These are phyloP conservation scores for Drosophila neocordata DNA, from an alignment of 1,140 invertebrate genomes.

Conservation along the genomic window DNA sequence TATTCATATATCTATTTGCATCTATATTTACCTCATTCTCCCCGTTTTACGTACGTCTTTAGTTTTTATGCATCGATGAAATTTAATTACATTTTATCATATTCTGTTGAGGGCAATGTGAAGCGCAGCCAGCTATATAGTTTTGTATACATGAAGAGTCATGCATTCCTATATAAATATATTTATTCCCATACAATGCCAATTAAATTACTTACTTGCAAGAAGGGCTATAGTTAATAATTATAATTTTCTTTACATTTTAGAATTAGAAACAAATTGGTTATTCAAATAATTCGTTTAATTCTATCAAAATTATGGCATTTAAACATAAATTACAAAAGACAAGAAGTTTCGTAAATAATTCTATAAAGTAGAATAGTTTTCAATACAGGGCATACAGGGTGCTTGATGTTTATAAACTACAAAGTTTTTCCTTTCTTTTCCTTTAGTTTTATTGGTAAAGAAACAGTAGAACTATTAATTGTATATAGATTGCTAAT, in stretches of 20 bases:
- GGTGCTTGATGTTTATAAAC: too few species aligned
- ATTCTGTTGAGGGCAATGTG: constrained; percentile 62
- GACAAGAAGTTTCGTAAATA: too few species aligned
- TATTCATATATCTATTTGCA: constrained; percentile 13
- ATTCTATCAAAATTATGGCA: too few species aligned
- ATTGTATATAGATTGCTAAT: too few species aligned
- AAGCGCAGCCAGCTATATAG: constrained; percentile 49
- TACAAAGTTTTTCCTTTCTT: too few species aligned
- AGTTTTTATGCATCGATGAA: constrained; percentile 74
- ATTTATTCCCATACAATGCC: constrained; percentile 1
- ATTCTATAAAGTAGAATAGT: too few species aligned
- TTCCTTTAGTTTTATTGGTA: too few species aligned
- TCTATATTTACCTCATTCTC: constrained; percentile 47
- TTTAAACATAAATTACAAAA: too few species aligned
- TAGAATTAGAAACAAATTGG: too few species aligned
- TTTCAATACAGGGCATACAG: too few species aligned
- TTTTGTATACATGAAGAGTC: constrained; percentile 28
- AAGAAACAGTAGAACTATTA: too few species aligned
- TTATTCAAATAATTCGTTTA: too few species aligned
- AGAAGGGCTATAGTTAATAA: background rate
- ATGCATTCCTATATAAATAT: constrained; percentile 11
- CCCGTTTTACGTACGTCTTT: constrained; percentile 31
- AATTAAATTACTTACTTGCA: background rate
- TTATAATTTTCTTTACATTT: background rate
- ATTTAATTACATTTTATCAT: constrained; percentile 80